phyloP scores from a whole-genome alignment of 2,888 invertebrate species.

The Leucoptera coffeella region DNA sequence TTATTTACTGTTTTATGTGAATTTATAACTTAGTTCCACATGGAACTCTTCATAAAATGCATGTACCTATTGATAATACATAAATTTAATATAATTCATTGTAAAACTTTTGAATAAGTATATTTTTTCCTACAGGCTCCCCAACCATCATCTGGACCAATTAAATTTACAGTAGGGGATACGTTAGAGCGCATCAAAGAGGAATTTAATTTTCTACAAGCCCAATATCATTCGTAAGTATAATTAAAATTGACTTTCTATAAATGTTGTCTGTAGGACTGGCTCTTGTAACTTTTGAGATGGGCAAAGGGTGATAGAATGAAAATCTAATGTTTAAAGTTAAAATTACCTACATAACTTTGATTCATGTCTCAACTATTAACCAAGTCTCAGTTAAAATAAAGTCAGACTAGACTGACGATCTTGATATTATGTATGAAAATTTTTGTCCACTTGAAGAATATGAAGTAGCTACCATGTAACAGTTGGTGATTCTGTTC shows the following conservation, averaged over 20 bases:
- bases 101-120: background rate
- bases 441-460: no score
- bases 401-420: no score
- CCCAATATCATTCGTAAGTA: conserved; percentile 91
- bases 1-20: conserved; percentile 12
- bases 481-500: no score
- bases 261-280: no score
- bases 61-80: background rate
- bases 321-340: background rate
- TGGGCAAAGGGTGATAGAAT: background rate
- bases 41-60: background rate
- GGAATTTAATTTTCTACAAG: conserved; percentile 91
- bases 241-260: background rate
- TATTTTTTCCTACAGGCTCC: conserved; percentile 57
- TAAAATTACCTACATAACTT: no score
- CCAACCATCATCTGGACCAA: conserved; percentile 81
- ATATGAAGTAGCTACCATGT: no score
- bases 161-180: conserved; percentile 89
- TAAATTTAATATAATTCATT: background rate
- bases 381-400: no score
- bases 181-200: conserved; percentile 93
- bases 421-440: no score
- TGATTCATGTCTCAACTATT: no score
- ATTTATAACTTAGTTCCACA: background rate
- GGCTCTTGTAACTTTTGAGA: no score